A percentile compares a stretch with the other conserved stretches of the same genome.
phyloP scores from a whole-genome alignment of 2,797 vertebrate species.

The Pipistrellus nathusii region DNA sequence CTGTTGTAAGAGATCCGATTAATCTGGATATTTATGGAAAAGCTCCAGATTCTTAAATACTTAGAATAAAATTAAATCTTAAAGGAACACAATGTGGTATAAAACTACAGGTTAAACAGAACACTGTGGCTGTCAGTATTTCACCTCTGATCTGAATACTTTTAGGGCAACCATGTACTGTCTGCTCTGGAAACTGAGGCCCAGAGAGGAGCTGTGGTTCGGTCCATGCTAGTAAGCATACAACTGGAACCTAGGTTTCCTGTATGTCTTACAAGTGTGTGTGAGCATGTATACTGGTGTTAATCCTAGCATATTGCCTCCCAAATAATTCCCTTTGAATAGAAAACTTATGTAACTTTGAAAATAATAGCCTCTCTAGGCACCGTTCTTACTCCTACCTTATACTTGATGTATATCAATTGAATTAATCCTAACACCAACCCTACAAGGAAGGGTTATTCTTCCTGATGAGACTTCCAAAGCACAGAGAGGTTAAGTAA shows the following conservation, averaged over 20 bases:
- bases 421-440: background rate
- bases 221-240: background rate
- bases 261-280: fast-evolving
- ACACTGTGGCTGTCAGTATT: background rate
- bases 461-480: background rate
- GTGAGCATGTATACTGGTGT: background rate
- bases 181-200: background rate
- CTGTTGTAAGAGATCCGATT: background rate
- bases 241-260: background rate
- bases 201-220: background rate
- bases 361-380: background rate
- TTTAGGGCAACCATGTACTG: background rate
- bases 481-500: background rate
- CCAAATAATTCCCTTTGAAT: background rate
- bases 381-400: background rate
- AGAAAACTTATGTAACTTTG: background rate
- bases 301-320: background rate
- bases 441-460: background rate
- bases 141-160: background rate
- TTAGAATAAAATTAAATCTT: background rate
- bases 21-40: background rate
- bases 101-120: background rate
- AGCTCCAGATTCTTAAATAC: background rate
- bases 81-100: background rate
- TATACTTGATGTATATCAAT: background rate